A percentile compares a stretch with the other conserved stretches of the same genome.
Evolutionary conservation across 2,797 vertebrate genomes (phyloP).

Genomic region (Lycodopsis pacificus): DNA sequence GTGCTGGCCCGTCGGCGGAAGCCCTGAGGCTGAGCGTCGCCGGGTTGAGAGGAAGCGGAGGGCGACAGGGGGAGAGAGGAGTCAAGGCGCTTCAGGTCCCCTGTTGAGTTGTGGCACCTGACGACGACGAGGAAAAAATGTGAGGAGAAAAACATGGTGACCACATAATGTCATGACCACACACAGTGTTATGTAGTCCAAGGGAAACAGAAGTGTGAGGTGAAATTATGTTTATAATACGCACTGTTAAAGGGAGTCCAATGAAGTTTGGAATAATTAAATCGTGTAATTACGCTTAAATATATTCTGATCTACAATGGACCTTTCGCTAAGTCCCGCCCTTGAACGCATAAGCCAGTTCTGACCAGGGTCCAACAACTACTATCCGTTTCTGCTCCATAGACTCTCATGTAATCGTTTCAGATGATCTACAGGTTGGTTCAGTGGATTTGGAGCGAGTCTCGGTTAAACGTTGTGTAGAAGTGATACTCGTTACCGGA

Average conservation of each 20-base stretch:
- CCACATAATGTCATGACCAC: no score
- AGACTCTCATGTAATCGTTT: not conserved
- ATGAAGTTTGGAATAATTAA: not conserved
- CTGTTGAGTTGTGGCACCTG: constrained; percentile 86
- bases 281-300: not conserved
- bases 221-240: constrained; percentile 2
- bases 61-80: constrained; percentile 46
- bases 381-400: not conserved
- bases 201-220: not conserved
- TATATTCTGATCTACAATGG: not conserved
- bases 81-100: constrained; percentile 85
- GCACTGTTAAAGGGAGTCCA: not conserved
- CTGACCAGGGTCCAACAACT: not conserved
- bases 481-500: not conserved
- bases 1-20: constrained; percentile 92
- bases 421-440: no score
- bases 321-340: no score
- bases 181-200: not conserved
- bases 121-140: not conserved
- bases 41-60: constrained; percentile 40
- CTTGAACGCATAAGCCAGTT: no score
- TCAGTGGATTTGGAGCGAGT: not conserved
- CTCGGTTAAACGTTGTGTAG: not conserved
- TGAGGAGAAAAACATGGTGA: not conserved
- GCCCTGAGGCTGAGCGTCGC: constrained; percentile 79